Base-by-base conservation (phyloP, 2,888 invertebrate genomes). In the Diaperis boleti region DNA sequence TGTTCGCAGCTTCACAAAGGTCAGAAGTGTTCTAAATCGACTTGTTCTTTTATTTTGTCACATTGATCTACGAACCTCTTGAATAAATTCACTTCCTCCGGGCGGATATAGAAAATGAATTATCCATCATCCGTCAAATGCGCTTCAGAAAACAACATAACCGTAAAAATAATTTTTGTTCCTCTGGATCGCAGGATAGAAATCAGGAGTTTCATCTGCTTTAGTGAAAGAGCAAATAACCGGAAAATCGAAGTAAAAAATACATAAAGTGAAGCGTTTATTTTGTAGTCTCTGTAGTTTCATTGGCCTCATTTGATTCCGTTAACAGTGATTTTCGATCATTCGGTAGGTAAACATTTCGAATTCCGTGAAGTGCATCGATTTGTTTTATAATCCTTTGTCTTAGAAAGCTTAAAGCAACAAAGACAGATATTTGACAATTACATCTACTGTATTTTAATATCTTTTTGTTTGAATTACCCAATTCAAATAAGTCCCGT, bases 101-200 rank as follows among this genome's bases (percentile, higher is more conserved):
- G 18, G 3, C 22, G 31, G 31, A 47, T 26, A 22, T 22, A 17
- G 45, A 49, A 49, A 11, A 49, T 49, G 33, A 49, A 49, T 47
- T 47, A 47, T 47, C 47, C 31, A 47, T 47, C 47, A 45, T 11
- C 29, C 47, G 47, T 47, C 31, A 47, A 47, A 47, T 15, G 17
- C 31, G 47, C n/a, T n/a, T 29, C 29, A 14, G 15, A 47, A 42
- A 42, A 17, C 15, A 41, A 42, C 18, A n/a, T 42, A 17, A 5
- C 20, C 49, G 33, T 10, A 49, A 49, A 33, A 49, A 49, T 49
- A 49, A 29, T 33, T 49, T 18, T 49, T 49, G 22, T 14, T 22
- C 3, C 26, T 26, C 6, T 10, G n/a, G 15, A 14, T 15, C 39
- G 39, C 3, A n/a, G 8, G 14, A 39, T 39, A 39, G 39, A 39